Conservation (phyloP, 23 tunicate genomes). For the Halocynthia roretzi region DNA sequence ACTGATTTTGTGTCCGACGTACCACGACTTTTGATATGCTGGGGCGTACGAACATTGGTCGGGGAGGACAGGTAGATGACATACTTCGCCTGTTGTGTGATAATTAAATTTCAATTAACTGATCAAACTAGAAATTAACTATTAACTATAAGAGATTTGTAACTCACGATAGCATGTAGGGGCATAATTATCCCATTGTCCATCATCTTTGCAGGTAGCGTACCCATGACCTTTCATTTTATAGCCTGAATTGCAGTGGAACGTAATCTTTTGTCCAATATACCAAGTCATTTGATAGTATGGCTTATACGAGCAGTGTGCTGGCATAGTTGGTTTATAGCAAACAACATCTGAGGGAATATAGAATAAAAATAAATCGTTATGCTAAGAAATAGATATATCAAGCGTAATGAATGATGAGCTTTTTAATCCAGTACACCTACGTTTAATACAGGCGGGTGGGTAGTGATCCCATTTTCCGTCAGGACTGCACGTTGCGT, state of each 20-base stretch:
- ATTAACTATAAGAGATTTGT: background rate
- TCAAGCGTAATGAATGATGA: background rate
- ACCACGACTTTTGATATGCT: slow-evolving; percentile 10
- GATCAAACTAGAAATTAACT: background rate
- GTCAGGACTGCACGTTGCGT: slow-evolving; percentile 15
- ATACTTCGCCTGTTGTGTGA: background rate
- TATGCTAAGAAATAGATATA: slow-evolving; percentile 1
- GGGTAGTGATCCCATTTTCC: slow-evolving; percentile 6
- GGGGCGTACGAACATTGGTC: slow-evolving; percentile 13
- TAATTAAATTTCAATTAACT: background rate
- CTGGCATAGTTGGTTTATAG: slow-evolving; percentile 5
- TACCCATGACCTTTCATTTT: slow-evolving; percentile 8
- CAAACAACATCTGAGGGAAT: slow-evolving; percentile 3
- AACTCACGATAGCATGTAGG: slow-evolving; percentile 19
- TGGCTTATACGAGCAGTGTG: slow-evolving; percentile 5
- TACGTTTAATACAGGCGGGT: slow-evolving; percentile 19
- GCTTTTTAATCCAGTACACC: background rate
- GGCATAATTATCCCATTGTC: slow-evolving; percentile 3
- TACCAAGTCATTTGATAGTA: slow-evolving; percentile 10
- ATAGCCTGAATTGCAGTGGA: slow-evolving; percentile 7
- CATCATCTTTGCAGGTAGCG: slow-evolving; percentile 4
- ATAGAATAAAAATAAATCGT: background rate
- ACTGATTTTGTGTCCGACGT: slow-evolving; percentile 11
- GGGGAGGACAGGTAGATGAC: background rate
- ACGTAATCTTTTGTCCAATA: slow-evolving; percentile 6